Evolutionary conservation across 2,888 invertebrate species (phyloP).

Genomic region (Apamea anceps): DNA sequence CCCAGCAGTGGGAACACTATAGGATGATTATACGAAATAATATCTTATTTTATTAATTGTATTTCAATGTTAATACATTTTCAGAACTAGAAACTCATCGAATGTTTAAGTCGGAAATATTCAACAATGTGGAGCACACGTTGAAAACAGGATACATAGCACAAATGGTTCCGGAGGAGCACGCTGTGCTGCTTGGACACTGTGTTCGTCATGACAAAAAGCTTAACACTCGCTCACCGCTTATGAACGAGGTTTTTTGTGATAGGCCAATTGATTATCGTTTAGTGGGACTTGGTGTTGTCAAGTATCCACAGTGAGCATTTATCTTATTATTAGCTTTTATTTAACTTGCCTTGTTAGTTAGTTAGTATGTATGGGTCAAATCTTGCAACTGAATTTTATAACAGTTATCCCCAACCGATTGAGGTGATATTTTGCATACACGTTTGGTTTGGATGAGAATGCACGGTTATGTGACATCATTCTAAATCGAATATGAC

Average conservation of each 20-base stretch:
- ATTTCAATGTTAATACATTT: conserved; percentile 3
- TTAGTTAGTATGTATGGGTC: neutral
- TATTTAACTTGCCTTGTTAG: neutral
- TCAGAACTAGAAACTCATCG: conserved; percentile 91
- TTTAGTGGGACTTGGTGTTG: conserved; percentile 89
- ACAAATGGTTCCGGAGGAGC: conserved; percentile 80
- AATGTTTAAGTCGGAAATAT: conserved; percentile 91
- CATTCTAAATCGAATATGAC: neutral
- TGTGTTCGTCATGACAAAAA: conserved; percentile 89
- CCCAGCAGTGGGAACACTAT: neutral
- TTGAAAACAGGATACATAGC: conserved; percentile 79
- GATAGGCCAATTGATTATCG: conserved; percentile 90
- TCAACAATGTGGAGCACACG: conserved; percentile 89
- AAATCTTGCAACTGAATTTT: neutral
- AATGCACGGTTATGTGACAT: neutral
- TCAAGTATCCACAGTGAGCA: conserved; percentile 79
- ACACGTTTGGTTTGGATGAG: neutral
- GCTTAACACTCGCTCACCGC: conserved; percentile 90
- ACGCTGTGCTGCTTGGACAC: conserved; percentile 88
- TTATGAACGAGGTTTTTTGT: conserved; percentile 90
- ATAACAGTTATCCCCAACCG: too few species aligned
- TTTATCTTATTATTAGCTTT: neutral
- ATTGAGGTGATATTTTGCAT: neutral
- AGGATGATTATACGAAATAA: neutral
- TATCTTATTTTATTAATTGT: neutral